Base-by-base conservation (phyloP, 2,797 vertebrate species). In the Graptemys geographica region DNA sequence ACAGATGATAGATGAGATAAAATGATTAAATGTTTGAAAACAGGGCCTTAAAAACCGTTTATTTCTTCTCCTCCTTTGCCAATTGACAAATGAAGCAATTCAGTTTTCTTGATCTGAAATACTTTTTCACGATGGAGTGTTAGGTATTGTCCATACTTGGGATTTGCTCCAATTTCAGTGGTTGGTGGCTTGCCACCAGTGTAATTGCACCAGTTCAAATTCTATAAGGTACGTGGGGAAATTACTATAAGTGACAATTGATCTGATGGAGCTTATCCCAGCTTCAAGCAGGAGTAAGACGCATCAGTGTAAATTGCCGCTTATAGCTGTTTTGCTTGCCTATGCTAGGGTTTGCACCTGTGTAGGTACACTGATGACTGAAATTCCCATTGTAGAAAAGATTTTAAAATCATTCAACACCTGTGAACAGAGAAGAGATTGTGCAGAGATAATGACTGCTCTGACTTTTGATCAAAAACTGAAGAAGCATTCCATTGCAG, bases 71-170 rank as follows among this genome's bases (percentile, higher is more conserved):
- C n/a, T 91, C 78, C n/a, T 28, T 87, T 4, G 18, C 23, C 86
- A 91, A 11, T 92, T 86, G 86, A 80, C 47, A 72, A 72, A 41
- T 23, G 21, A 72, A 72, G 21, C 21, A 23, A 21, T 72, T 72
- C 5, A 25, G 19, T 72, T 41, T 37, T 72, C 37, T 92, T 37
- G 82, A 47, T 52, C 31, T 86, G 47, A 90, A 78, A 7, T 90
- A 31, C 59, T 93, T 95, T 95, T 94, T 79, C 52, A 21, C 52
- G 84, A 49, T 90, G 79, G 47, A 2, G 19, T 27, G 84, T 90
- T 23, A 82, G 78, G 31, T 1, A 4, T 91, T 90, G 84, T 87
- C 93, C 47, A 33, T 49, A 65, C 79, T 51, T 81, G 62, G 12
- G 10, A 33, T 55, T 56, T 87, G n/a, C 31, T 41, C 79, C 92